Evolutionary conservation across 2,888 invertebrate genomes (phyloP).

Genomic region (Eupithecia pulchellata): DNA sequence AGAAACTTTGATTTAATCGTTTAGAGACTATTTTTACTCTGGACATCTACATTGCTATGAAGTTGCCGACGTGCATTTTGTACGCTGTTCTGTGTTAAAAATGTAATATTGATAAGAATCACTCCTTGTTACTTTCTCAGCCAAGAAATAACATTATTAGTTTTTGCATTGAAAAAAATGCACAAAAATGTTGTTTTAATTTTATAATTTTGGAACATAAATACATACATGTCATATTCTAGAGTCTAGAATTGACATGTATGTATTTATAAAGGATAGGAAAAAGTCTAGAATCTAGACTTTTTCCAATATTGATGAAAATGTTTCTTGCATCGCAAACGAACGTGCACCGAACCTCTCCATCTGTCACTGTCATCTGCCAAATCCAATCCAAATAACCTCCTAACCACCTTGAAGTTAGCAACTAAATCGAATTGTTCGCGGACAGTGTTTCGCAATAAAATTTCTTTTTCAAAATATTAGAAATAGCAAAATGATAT

Average conservation of each 20-base stretch:
- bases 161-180: not conserved
- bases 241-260: too few species aligned
- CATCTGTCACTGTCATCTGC: conserved; percentile 31
- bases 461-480: conserved; percentile 23
- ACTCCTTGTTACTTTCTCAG: not conserved
- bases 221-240: too few species aligned
- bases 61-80: not conserved
- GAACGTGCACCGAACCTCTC: not conserved
- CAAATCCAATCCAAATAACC: conserved; percentile 28
- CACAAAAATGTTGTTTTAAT: too few species aligned
- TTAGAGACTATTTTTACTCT: not conserved
- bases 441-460: conserved; percentile 78
- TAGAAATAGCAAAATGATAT: conserved; percentile 61
- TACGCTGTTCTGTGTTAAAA: not conserved
- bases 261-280: too few species aligned
- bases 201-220: too few species aligned
- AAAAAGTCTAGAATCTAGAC: too few species aligned
- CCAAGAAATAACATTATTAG: not conserved
- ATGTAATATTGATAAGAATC: not conserved
- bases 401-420: conserved; percentile 49
- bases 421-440: conserved; percentile 58
- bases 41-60: not conserved
- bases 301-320: too few species aligned
- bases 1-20: fast-evolving
- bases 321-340: not conserved